Conservation (phyloP, 2,797 vertebrate genomes). For the Spinus pinus region DNA sequence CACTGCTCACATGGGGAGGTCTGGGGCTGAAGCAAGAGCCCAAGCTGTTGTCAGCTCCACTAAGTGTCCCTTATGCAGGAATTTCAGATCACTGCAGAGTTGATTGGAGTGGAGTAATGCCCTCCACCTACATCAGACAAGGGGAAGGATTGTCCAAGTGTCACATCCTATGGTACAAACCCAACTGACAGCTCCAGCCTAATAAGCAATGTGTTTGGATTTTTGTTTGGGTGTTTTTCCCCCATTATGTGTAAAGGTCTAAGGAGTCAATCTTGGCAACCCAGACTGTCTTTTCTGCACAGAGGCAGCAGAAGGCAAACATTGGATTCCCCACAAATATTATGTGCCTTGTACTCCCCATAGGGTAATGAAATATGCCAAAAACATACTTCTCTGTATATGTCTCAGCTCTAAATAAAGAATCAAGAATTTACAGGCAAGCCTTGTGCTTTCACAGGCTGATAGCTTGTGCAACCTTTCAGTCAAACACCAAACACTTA, state of each 20-base stretch:
- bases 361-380: neutral
- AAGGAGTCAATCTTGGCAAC: neutral
- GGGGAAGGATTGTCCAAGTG: neutral
- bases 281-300: neutral
- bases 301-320: neutral
- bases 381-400: neutral
- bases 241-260: neutral
- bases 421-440: neutral
- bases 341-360: neutral
- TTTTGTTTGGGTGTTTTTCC: rapidly evolving
- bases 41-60: neutral
- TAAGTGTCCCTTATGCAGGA: neutral
- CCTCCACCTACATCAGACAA: neutral
- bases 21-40: neutral
- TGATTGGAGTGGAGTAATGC: neutral
- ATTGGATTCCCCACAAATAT: neutral
- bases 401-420: neutral
- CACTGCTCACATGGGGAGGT: neutral
- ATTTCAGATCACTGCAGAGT: neutral
- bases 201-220: neutral
- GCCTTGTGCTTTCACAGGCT: neutral
- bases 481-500: neutral
- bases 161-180: neutral
- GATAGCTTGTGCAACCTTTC: neutral
- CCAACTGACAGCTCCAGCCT: neutral